A percentile compares a stretch with the other conserved stretches of the same genome.
Conservation (phyloP, 1,140 invertebrate genomes). For the Bombus confusus region DNA sequence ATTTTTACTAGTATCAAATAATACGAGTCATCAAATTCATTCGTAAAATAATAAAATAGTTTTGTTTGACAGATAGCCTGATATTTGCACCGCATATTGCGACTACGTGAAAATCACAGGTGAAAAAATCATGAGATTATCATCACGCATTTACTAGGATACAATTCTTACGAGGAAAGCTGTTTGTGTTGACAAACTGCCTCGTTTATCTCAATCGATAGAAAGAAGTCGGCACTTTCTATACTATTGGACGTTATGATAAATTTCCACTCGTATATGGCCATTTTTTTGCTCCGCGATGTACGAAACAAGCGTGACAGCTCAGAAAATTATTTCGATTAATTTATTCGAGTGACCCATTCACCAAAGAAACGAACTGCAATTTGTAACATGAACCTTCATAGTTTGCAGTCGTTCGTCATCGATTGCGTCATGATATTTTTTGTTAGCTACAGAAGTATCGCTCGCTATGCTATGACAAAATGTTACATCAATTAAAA, state of each 20-base stretch:
- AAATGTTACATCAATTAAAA: neutral
- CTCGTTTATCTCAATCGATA: constrained; percentile 13
- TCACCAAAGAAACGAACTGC: neutral
- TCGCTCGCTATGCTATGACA: neutral
- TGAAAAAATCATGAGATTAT: neutral
- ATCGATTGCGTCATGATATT: neutral
- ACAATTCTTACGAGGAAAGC: neutral
- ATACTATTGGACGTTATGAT: neutral
- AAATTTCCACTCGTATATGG: neutral
- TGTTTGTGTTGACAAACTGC: constrained; percentile 1
- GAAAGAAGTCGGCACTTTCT: neutral
- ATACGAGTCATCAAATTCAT: too few species aligned
- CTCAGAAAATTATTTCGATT: constrained; percentile 13
- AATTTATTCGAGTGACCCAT: constrained; percentile 13
- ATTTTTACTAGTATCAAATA: too few species aligned
- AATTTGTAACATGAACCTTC: neutral
- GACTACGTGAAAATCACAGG: too few species aligned
- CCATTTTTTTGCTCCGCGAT: neutral
- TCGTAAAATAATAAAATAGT: too few species aligned
- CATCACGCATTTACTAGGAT: too few species aligned
- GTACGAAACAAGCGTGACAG: neutral
- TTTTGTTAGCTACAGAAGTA: neutral
- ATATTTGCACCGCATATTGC: too few species aligned
- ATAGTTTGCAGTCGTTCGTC: neutral
- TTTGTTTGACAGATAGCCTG: too few species aligned